Evolutionary conservation across 2,113 vertebrate species (phyloP), one percentile per base, ranked within the genome.

Genomic region (Cavia aperea): DNA sequence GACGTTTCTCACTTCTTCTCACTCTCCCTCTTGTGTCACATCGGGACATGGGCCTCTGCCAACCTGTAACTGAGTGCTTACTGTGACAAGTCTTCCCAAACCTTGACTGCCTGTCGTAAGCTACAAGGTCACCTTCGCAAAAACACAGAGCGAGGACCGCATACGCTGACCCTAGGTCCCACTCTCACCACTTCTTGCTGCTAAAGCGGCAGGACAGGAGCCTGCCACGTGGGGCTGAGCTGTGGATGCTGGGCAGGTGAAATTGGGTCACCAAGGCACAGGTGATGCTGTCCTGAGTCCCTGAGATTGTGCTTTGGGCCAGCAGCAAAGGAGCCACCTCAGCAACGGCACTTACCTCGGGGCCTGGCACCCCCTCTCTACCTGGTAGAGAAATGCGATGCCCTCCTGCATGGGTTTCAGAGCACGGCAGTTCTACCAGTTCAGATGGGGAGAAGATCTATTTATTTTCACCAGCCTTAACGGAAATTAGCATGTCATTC

Each of bases 401-500:
- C 2, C 21, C 2, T 9, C 79, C 66, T 85, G 15, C 68, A 19
- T 31, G n/a, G n/a, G 89, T 70, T 51, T 68, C 36, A 19, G 12
- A 19, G 26, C 12, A 16, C 7, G 33, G 19, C 9, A 21, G 5
- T 31, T 88, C 46, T 39, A 33, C 31, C 81, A n/a, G 26, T 43
- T 56, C 77, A 16, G 23, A 63, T 84, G 13, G 18, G 9, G 51
- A 11, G 82, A 90, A 85, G 39, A 29, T 12, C 24, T 63, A 18
- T 56, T 56, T 56, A 51, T 90, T 88, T 90, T 77, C 18, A 82
- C 29, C 86, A 86, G 68, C 4, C 36, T 86, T 79, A 77, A 62
- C 16, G 78, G 11, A 93, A 95, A 68, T 81, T 66, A 56, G 56
- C 54, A 86, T 84, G 58, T 93, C 65, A 86, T 93, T 86, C 33